phyloP scores from a whole-genome alignment of 2,797 vertebrate species.

The Dendrocincla fuliginosa region DNA sequence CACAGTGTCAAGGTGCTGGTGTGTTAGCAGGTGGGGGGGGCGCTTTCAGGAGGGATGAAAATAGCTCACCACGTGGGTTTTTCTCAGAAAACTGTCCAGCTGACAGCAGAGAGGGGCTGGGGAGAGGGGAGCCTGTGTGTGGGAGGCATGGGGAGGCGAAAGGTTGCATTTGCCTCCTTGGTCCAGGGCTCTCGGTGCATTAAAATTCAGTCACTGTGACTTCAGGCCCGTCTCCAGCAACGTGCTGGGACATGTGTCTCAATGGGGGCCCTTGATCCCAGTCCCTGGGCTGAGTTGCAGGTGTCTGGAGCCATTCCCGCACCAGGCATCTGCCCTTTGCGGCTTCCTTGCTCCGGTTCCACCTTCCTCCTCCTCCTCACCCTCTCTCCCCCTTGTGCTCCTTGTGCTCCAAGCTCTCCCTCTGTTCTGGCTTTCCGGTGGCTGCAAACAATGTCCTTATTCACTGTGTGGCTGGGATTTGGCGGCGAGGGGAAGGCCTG shows the following conservation, averaged over 20 bases:
- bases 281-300: constrained; percentile 51
- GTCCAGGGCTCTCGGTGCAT: neutral
- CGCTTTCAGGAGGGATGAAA: neutral
- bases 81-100: neutral
- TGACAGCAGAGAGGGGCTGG: neutral
- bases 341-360: constrained; percentile 36
- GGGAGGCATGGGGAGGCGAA: neutral
- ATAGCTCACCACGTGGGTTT: neutral
- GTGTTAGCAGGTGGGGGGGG: neutral
- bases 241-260: neutral
- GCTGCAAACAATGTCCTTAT: constrained; percentile 62
- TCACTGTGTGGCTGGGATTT: constrained; percentile 19
- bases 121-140: neutral
- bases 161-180: neutral
- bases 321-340: constrained; percentile 50
- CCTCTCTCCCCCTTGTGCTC: constrained; percentile 7
- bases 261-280: constrained; percentile 30
- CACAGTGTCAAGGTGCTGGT: neutral
- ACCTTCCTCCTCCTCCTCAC: constrained; percentile 60
- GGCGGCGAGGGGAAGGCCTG: neutral
- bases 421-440: constrained; percentile 60
- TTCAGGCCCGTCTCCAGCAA: constrained; percentile 18
- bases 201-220: constrained; percentile 57
- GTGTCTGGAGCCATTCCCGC: constrained; percentile 65
- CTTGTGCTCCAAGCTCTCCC: constrained; percentile 15